A percentile compares a stretch with the other conserved stretches of the same genome.
Conservation (phyloP, 1,140 invertebrate species). For the Leptestheria dahalacensis region DNA sequence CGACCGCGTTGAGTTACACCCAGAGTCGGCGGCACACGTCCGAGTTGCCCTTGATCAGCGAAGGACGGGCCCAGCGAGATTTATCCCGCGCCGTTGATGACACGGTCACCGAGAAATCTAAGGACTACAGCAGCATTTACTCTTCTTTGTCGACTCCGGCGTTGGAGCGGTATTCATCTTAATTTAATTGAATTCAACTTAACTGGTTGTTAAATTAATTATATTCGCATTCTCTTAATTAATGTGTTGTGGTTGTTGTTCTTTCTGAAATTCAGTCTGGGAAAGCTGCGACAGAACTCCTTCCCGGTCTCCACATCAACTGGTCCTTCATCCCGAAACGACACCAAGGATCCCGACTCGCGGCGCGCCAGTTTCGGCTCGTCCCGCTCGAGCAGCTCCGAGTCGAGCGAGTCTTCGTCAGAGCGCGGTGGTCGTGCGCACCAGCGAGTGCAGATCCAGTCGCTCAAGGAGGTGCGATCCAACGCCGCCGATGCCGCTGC, state of each 20-base stretch:
- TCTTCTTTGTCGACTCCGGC: conserved; percentile 9
- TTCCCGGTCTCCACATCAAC: neutral
- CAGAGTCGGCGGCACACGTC: neutral
- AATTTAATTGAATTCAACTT: no score
- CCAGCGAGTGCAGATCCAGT: conserved; percentile 18
- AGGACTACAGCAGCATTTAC: conserved; percentile 16
- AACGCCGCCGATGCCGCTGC: neutral
- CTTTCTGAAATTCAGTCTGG: no score
- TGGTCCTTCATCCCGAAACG: no score
- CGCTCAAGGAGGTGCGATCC: conserved; percentile 19
- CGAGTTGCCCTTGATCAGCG: neutral
- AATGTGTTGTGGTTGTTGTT: no score
- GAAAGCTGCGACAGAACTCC: no score
- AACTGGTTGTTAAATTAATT: no score
- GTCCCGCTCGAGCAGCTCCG: neutral
- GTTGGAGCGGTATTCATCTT: neutral
- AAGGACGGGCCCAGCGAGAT: neutral
- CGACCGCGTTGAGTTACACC: neutral
- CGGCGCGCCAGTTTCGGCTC: neutral
- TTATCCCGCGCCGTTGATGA: conserved; percentile 6
- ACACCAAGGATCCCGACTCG: neutral
- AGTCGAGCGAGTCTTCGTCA: neutral
- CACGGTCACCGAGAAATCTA: conserved; percentile 6
- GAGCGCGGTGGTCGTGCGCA: conserved; percentile 5
- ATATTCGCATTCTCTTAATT: no score